Evolutionary conservation across 2,888 invertebrate genomes (phyloP).

Genomic region (Noctua pronuba): DNA sequence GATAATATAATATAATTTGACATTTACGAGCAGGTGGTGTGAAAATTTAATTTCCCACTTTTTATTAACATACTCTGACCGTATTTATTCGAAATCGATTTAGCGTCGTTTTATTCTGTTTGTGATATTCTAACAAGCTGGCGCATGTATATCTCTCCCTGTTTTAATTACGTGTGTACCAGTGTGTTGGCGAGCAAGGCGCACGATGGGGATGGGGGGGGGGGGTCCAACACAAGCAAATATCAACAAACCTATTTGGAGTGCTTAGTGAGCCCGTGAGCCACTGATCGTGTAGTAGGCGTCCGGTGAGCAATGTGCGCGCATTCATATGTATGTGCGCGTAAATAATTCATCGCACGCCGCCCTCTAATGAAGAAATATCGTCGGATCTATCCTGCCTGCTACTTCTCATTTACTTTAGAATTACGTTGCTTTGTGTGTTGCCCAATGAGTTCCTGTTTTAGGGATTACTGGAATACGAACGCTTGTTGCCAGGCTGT

Average conservation of each 20-base stretch:
- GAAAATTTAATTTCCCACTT: not conserved
- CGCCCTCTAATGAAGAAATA: constrained; percentile 59
- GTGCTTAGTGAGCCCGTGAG: constrained; percentile 12
- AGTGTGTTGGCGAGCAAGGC: not conserved
- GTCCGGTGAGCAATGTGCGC: constrained; percentile 24
- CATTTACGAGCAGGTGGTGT: not conserved
- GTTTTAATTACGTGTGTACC: constrained; percentile 4
- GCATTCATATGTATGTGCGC: constrained; percentile 54
- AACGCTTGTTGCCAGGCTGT: not conserved
- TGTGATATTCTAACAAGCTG: not conserved
- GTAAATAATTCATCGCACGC: constrained; percentile 61
- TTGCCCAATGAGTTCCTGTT: not conserved
- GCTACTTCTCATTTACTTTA: constrained; percentile 35
- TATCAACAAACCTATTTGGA: constrained; percentile 10
- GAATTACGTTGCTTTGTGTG: constrained; percentile 10
- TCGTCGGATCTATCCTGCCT: constrained; percentile 32
- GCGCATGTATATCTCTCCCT: not conserved
- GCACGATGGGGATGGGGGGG: not conserved
- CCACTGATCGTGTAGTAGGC: constrained; percentile 2
- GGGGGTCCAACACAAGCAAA: not conserved
- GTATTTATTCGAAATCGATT: not conserved
- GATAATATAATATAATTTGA: not conserved
- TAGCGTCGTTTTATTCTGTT: not conserved
- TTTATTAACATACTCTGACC: not conserved
- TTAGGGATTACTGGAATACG: not conserved